Conservation (phyloP, 2,113 vertebrate genomes). For the Megaceryle maxima region DNA sequence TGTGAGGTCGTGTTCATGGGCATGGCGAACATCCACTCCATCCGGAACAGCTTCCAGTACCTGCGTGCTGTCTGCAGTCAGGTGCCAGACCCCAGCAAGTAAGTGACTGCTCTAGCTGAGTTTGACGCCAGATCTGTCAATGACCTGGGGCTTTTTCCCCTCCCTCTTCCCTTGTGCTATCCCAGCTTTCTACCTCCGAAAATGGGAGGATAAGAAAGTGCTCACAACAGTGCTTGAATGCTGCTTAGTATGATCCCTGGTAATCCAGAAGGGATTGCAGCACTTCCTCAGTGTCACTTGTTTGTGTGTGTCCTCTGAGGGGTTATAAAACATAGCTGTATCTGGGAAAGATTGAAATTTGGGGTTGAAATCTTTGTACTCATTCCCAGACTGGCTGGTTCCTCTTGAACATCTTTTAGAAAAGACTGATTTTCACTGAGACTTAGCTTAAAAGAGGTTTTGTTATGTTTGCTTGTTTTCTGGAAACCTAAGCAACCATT, state of each 20-base stretch:
- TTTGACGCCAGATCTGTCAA: not conserved
- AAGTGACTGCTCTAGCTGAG: conserved; percentile 49
- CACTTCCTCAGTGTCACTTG: not conserved
- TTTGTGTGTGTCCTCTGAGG: not conserved
- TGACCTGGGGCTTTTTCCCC: not conserved
- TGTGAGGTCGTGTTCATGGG: conserved; percentile 99
- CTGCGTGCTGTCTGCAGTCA: conserved; percentile 95
- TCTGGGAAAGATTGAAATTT: not conserved
- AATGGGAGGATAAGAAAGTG: not conserved
- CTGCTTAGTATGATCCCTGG: not conserved
- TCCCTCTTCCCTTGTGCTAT: not conserved
- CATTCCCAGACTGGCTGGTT: not conserved
- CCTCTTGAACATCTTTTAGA: not conserved
- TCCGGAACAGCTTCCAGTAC: conserved; percentile 97
- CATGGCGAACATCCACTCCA: conserved; percentile 99
- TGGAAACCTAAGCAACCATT: not conserved
- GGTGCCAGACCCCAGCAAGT: conserved; percentile 99
- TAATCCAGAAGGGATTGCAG: not conserved
- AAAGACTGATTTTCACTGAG: not conserved
- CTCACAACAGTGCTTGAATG: not conserved
- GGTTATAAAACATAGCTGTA: not conserved
- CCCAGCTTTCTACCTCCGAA: not conserved
- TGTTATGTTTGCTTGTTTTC: not conserved
- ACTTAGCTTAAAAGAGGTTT: not conserved
- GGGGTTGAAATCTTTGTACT: not conserved